Base-by-base conservation (phyloP, 2,113 vertebrate genomes). In the Gila orcuttii region DNA sequence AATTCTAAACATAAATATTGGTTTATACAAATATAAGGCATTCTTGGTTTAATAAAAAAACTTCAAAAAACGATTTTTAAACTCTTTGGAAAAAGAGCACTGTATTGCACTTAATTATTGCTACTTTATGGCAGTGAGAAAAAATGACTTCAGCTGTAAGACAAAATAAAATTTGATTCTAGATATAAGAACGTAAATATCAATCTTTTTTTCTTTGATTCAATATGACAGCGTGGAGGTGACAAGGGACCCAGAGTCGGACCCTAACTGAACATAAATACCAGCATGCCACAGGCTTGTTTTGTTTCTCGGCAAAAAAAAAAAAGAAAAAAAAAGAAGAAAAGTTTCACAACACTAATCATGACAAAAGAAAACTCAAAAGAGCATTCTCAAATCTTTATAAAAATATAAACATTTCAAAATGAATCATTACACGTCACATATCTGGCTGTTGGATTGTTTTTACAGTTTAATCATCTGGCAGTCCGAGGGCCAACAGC, bases 401-500 rank as follows among this genome's bases (percentile, higher is more conserved):
- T 59, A 33, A 21, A 76, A 86, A 82, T 64, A 15, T 10, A 52
- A 50, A n/a, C 17, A 19, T 4, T 23, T 55, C 19, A 2, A 4
- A 50, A 39, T 23, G 3, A 21, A 69, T 21, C 9, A 39, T 69
- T 21, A 21, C 15, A 19, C 7, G 7, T 69, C 64, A 21, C 17
- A 25, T 19, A 9, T 88, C 78, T 52, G 84, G 39, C 64, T 55
- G 17, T 12, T 19, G 6, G 12, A 25, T 2, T 33, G 50, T 45
- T 25, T 55, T 13, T 23, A 15, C 4, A 39, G 57, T 12, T 76
- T 76, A 94, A 75, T 94, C 91, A 4, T 95, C 94, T 2, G 91
- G 92, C 6, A 96, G 87, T 13, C 91, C 91, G 0, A 95, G 90
- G 28, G 95, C 91, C 64, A 96, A 86, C 17, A 96, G 86, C n/a